Percentiles rank a stretch among this genome's conserved stretches.
These are phyloP conservation scores for Helleia helle DNA, from an alignment of 2,888 invertebrate species.

Conservation along the genomic window DNA sequence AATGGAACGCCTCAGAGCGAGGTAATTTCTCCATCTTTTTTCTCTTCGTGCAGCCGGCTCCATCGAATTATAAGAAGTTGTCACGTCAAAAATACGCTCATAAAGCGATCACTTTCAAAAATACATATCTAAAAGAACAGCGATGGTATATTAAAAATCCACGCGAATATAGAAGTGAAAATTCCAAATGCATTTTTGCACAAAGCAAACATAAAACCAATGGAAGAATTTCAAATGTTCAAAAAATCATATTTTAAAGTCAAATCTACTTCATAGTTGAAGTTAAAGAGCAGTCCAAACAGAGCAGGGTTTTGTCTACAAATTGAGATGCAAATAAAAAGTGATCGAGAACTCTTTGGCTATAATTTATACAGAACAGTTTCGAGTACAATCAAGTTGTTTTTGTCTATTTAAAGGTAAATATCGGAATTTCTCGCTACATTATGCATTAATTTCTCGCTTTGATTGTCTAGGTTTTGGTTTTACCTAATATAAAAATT, in stretches of 20 bases:
- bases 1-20: too few species aligned
- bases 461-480: not conserved
- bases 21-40: too few species aligned
- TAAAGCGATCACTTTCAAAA: too few species aligned
- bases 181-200: constrained; percentile 4
- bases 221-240: constrained; percentile 6
- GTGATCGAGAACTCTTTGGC: not conserved
- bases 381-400: not conserved
- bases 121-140: too few species aligned
- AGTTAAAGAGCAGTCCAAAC: constrained; percentile 15
- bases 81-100: too few species aligned
- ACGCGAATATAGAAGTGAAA: too few species aligned
- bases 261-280: constrained; percentile 10
- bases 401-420: not conserved
- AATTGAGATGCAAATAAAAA: constrained; percentile 11
- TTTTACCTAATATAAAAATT: not conserved
- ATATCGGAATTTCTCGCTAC: not conserved
- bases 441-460: not conserved
- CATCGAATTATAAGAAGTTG: too few species aligned
- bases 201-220: constrained; percentile 5
- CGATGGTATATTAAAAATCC: too few species aligned
- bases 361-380: constrained; percentile 5
- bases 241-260: constrained; percentile 13
- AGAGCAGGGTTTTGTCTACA: constrained; percentile 11
- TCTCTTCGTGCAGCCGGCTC: too few species aligned